These are phyloP conservation scores for Phyllotreta striolata DNA, from an alignment of 2,888 invertebrate species.

Conservation along the genomic window DNA sequence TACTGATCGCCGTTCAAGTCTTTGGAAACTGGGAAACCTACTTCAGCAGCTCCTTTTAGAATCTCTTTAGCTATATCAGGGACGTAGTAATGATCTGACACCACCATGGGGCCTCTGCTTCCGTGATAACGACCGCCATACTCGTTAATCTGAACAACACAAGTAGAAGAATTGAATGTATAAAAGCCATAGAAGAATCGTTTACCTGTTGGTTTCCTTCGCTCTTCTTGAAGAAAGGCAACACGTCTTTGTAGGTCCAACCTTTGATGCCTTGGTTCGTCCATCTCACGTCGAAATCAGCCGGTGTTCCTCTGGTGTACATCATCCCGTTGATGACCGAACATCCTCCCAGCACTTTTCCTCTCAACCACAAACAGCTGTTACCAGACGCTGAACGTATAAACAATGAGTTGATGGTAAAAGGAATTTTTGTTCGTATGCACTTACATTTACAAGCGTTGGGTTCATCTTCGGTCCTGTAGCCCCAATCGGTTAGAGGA, in stretches of 20 bases:
- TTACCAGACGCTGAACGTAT: conserved; percentile 52
- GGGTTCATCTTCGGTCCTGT: conserved; percentile 68
- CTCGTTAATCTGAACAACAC: not conserved
- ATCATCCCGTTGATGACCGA: conserved; percentile 74
- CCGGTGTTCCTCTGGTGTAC: conserved; percentile 66
- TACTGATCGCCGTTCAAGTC: conserved; percentile 70
- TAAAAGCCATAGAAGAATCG: conserved; percentile 53
- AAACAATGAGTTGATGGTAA: not conserved
- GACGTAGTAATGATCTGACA: conserved; percentile 69
- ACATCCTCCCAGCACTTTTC: conserved; percentile 73
- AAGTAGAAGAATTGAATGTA: conserved; percentile 27
- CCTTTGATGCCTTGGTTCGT: conserved; percentile 68
- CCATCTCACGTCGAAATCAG: conserved; percentile 70
- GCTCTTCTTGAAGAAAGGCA: conserved; percentile 74
- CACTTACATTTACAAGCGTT: conserved; percentile 65
- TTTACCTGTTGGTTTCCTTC: conserved; percentile 68
- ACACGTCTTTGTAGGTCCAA: conserved; percentile 69
- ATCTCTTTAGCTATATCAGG: conserved; percentile 67
- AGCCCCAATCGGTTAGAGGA: conserved; percentile 69
- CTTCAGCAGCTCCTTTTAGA: conserved; percentile 68
- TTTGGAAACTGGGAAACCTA: conserved; percentile 65
- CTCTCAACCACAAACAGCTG: conserved; percentile 71
- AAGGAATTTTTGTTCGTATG: too few species aligned
- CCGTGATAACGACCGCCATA: conserved; percentile 66
- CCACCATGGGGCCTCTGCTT: conserved; percentile 68